These are phyloP conservation scores for Tribolium madens DNA, from an alignment of 1,140 invertebrate genomes.

Conservation along the genomic window DNA sequence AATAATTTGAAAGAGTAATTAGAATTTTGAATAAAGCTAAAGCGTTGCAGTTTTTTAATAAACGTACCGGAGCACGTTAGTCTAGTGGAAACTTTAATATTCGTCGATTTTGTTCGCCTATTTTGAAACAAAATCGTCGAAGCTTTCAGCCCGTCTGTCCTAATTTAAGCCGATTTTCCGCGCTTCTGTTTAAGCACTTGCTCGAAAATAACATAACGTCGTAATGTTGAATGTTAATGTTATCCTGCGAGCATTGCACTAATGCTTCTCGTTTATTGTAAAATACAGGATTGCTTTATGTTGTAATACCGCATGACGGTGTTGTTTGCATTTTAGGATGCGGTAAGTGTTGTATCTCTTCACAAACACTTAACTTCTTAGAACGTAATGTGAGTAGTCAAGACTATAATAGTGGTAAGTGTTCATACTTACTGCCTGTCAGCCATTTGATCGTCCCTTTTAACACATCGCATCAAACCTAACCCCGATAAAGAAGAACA, in stretches of 20 bases:
- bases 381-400: conserved; percentile 41
- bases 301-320: conserved; percentile 60
- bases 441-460: conserved; percentile 12
- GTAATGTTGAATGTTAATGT: conserved; percentile 12
- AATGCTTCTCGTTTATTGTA: conserved; percentile 9
- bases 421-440: conserved; percentile 40
- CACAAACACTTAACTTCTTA: conserved; percentile 57
- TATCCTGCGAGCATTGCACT: conserved; percentile 3
- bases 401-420: conserved; percentile 55
- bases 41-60: not conserved
- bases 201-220: not conserved
- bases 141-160: not conserved
- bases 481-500: conserved; percentile 1
- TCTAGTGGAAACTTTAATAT: not conserved
- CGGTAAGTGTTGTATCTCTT: conserved; percentile 66
- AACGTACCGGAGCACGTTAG: not conserved
- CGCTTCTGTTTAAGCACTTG: not conserved
- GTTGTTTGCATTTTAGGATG: conserved; percentile 66
- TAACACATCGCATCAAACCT: conserved; percentile 21
- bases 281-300: conserved; percentile 28
- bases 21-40: too few relatives aligned
- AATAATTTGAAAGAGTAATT: not conserved
- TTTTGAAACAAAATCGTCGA: not conserved
- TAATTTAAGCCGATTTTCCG: conserved; percentile 11
- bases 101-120: not conserved